A percentile compares a stretch with the other conserved stretches of the same genome.
Evolutionary conservation across 2,113 vertebrate genomes (phyloP).

Genomic region (Chaenocephalus aceratus): DNA sequence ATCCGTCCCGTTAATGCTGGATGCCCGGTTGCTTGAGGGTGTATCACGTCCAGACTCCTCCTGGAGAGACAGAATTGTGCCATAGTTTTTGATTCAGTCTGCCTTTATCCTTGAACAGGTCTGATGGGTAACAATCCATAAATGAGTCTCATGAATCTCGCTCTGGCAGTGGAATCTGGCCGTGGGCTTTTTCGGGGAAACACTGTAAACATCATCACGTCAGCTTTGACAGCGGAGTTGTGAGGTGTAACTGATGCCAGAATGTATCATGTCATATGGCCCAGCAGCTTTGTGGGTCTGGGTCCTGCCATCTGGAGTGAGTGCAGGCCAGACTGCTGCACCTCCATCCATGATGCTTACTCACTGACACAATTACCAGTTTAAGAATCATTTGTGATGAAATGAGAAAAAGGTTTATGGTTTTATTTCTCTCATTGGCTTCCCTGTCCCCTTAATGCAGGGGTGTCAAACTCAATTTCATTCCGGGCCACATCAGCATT

Average conservation of each 20-base stretch:
- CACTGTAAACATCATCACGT: slow-evolving; percentile 28
- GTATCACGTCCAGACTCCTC: slow-evolving; percentile 91
- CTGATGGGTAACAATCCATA: slow-evolving; percentile 13
- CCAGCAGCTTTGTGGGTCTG: slow-evolving; percentile 45
- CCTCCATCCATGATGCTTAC: slow-evolving; percentile 3
- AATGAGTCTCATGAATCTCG: slow-evolving; percentile 17
- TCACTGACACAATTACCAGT: neutral
- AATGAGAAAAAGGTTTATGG: neutral
- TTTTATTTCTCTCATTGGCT: slow-evolving; percentile 1
- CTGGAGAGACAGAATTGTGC: neutral
- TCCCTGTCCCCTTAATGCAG: slow-evolving; percentile 11
- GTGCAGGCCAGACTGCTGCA: slow-evolving; percentile 23
- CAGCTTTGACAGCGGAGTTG: slow-evolving; percentile 38
- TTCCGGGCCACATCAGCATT: too few relatives aligned
- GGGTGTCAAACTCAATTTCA: too few relatives aligned
- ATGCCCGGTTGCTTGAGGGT: slow-evolving; percentile 87
- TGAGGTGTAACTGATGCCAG: slow-evolving; percentile 47
- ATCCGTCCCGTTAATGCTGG: slow-evolving; percentile 95
- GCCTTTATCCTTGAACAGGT: slow-evolving; percentile 20
- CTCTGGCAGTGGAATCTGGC: neutral
- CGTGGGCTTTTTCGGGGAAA: neutral
- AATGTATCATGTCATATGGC: slow-evolving; percentile 56
- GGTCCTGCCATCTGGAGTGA: slow-evolving; percentile 54
- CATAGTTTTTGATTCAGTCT: neutral
- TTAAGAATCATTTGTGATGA: neutral